phyloP scores from a whole-genome alignment of 2,888 invertebrate genomes.

The Lordiphosa fenestrarum region DNA sequence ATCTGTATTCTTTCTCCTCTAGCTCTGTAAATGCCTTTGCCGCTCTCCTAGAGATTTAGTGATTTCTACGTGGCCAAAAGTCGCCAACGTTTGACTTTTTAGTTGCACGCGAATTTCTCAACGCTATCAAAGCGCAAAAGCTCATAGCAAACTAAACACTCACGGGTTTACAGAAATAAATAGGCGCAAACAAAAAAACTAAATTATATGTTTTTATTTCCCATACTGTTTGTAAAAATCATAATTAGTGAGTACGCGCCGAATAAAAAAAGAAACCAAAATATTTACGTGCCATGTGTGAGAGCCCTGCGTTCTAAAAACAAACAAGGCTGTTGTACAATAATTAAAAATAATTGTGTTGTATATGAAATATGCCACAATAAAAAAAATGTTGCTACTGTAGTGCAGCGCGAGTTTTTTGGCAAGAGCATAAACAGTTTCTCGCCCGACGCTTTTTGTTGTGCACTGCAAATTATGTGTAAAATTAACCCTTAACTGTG shows the following conservation, averaged over 20 bases:
- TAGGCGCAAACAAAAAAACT: slow-evolving; percentile 24
- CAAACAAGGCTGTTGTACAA: slow-evolving; percentile 9
- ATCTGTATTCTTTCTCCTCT: slow-evolving; percentile 11
- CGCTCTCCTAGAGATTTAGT: slow-evolving; percentile 26
- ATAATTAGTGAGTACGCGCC: slow-evolving; percentile 67
- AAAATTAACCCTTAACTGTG: too few species aligned
- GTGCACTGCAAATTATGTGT: too few species aligned
- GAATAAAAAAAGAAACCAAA: slow-evolving; percentile 21
- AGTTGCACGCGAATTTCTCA: slow-evolving; percentile 70
- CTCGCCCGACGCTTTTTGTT: too few species aligned
- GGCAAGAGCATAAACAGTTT: too few species aligned
- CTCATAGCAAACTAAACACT: slow-evolving; percentile 42
- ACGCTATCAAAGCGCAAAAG: slow-evolving; percentile 54
- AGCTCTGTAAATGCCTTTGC: slow-evolving; percentile 25
- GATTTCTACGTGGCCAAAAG: slow-evolving; percentile 62
- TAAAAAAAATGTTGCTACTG: slow-evolving; percentile 18
- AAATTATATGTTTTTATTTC: slow-evolving; percentile 70
- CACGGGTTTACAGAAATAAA: slow-evolving; percentile 15
- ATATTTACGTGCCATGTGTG: slow-evolving; percentile 38
- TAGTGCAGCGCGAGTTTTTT: slow-evolving; percentile 13
- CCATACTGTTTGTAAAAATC: slow-evolving; percentile 67
- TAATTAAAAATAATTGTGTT: slow-evolving; percentile 3
- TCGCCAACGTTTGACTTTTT: slow-evolving; percentile 71
- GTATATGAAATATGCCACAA: slow-evolving; percentile 11
- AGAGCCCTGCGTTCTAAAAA: slow-evolving; percentile 29